Conservation (phyloP, 2,888 invertebrate species). For the Steinernema scapterisci region DNA sequence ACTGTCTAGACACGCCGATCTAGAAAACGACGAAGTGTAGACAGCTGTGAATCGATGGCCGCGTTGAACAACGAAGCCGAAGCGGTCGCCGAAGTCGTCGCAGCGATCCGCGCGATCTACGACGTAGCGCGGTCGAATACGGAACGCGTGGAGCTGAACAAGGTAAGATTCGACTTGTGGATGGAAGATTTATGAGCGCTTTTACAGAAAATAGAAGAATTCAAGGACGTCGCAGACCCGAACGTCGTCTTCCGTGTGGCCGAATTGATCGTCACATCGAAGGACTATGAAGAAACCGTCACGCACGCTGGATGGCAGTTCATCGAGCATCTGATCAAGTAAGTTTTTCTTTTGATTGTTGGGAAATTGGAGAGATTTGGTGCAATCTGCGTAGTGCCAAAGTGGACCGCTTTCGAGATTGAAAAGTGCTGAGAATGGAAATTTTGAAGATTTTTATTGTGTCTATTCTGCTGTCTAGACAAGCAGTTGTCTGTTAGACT, state of each 20-base stretch:
- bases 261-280: neutral
- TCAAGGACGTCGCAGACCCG: neutral
- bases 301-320: slow-evolving; percentile 8
- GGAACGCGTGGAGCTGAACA: slow-evolving; percentile 5
- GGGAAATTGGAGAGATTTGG: too few relatives aligned
- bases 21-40: too few relatives aligned
- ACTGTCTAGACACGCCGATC: too few relatives aligned
- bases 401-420: too few relatives aligned
- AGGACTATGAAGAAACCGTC: neutral
- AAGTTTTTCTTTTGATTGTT: neutral
- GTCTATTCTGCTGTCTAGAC: too few relatives aligned
- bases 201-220: slow-evolving; percentile 12
- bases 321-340: slow-evolving; percentile 5
- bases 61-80: too few relatives aligned
- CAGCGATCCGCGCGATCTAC: neutral
- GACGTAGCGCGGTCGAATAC: neutral
- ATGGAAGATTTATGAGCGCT: neutral
- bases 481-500: too few relatives aligned
- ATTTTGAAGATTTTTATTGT: too few relatives aligned
- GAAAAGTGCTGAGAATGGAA: too few relatives aligned
- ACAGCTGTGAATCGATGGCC: too few relatives aligned
- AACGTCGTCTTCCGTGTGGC: neutral
- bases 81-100: neutral
- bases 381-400: too few relatives aligned
- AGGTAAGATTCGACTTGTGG: neutral